Conservation (phyloP, 2,888 invertebrate genomes). For the Mechanitis mazaeus region DNA sequence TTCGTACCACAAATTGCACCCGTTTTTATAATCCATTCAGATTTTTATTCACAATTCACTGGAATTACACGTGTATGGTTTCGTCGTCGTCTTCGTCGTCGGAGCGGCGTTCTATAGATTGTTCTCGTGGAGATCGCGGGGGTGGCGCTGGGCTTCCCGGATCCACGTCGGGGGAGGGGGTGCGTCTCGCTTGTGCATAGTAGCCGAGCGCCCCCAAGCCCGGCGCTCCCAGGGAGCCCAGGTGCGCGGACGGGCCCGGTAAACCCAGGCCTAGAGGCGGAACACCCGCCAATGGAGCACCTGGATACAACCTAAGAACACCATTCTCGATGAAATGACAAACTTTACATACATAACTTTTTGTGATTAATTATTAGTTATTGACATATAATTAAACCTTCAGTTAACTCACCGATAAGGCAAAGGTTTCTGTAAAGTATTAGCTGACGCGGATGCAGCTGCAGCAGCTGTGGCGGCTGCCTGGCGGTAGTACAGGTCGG, state of each 20-base stretch:
- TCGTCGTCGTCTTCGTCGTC: constrained; percentile 79
- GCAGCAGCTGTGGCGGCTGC: constrained; percentile 85
- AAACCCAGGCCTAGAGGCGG: constrained; percentile 78
- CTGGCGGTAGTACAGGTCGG: constrained; percentile 89
- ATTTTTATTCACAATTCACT: constrained; percentile 29
- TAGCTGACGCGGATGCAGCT: constrained; percentile 75
- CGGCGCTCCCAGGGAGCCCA: constrained; percentile 81
- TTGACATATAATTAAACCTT: no score
- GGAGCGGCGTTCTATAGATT: constrained; percentile 59
- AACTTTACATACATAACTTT: no score
- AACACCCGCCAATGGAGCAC: constrained; percentile 76
- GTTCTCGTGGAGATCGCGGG: constrained; percentile 61
- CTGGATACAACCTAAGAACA: constrained; percentile 75
- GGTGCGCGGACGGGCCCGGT: constrained; percentile 81
- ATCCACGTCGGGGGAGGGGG: constrained; percentile 75
- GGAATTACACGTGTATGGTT: constrained; percentile 77
- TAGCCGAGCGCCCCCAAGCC: constrained; percentile 76
- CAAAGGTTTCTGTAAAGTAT: constrained; percentile 91
- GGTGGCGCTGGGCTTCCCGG: constrained; percentile 78
- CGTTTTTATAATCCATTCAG: constrained; percentile 18
- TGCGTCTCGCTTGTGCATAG: constrained; percentile 69
- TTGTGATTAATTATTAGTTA: no score
- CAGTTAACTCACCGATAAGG: constrained; percentile 79
- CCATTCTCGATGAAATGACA: neutral
- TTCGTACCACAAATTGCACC: constrained; percentile 20